Base-by-base conservation (phyloP, 1,140 invertebrate species). In the Trachymyrmex septentrionalis region DNA sequence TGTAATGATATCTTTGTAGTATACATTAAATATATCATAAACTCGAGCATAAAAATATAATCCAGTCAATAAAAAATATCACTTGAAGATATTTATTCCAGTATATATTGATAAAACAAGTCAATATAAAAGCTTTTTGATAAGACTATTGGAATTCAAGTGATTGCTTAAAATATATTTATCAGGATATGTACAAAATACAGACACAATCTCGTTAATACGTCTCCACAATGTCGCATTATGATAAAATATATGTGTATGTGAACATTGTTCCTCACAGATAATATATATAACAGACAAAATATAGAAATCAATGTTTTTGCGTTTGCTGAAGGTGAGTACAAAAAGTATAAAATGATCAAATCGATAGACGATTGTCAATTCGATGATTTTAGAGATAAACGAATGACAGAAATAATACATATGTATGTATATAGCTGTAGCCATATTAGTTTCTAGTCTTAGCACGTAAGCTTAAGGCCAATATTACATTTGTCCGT, bases 231-330 rank as follows among this genome's bases (percentile, higher is more conserved):
- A 12, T 3, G 38, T 64, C 14, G 1, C 7, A 19, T 53, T 7
- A 12, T 21, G 44, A 78, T 78, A 64, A 77, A 78, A 4, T 48
- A 14, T 80, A 55, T 66, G 7, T 34, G 6, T 59, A 14, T 57
- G 27, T n/a, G 27, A 57, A 34, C 0, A 12, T 57, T 3, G 3
- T 76, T n/a, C 61, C 27, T 27, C 4, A 38, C 14, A 27, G 55
- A 44, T 55, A 75, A 34, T 61, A 76, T 59, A 44, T 48, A 30
- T 73, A 5, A 4, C 24, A 55, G 50, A 55, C 14, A 55, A 24
- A 55, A 53, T 73, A 73, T 57, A 73, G 4, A 55, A 53, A 34
- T 55, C 50, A 61, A 12, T 69, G n/a, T 9, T 73, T 10, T 75
- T 57, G 16, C 12, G 50, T 55, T 73, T 73, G 19, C 2, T 12